Evolutionary conservation across 2,888 invertebrate genomes (phyloP), one percentile per base, ranked within the genome.

Genomic region (Pollenia griseotomentosa): DNA sequence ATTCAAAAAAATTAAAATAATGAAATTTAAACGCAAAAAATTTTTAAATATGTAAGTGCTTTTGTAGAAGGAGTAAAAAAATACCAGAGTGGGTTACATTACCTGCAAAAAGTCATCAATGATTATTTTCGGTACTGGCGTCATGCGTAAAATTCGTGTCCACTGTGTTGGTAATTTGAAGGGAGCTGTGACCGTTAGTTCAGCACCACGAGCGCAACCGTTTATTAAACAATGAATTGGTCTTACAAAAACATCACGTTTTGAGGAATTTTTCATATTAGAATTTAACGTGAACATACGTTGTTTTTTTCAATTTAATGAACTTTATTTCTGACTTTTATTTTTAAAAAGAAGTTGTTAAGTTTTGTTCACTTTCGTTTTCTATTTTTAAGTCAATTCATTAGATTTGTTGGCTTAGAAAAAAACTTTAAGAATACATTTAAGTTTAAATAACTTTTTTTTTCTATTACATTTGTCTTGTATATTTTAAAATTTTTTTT

Each of bases 61-160:
- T 19, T 19, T 19, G 19, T 19, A 19, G 19, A 19, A 19, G 19
- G 19, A 19, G 19, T 2, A 23, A 23, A 23, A 23, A 23, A 23
- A 23, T 33, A 33, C 6, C 6, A 33, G 33, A 33, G 33, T 33
- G 19, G 19, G 16, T 5, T 46, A 44, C 19, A 68, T 82, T 92
- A 93, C 93, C 93, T 93, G 90, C 57, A 93, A 63, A 55, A 93
- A 89, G 61, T 93, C 93, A 77, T 92, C 92, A 59, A 91, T 89
- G 23, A 90, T 90, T 66, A 93, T 90, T 90, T 93, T 93, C 11
- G 92, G 91, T 74, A 89, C 89, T 10, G 92, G 90, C 57, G 92
- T 90, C 89, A 93, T 92, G 23, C 92, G 90, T 77, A 93, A 88
- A 70, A 93, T 92, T 74, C 92, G 90, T 4, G 92, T 92, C 93